Percentiles rank a stretch among this genome's conserved stretches.
These are phyloP conservation scores for Lophius americanus DNA, from an alignment of 2,797 vertebrate genomes.

Conservation along the genomic window DNA sequence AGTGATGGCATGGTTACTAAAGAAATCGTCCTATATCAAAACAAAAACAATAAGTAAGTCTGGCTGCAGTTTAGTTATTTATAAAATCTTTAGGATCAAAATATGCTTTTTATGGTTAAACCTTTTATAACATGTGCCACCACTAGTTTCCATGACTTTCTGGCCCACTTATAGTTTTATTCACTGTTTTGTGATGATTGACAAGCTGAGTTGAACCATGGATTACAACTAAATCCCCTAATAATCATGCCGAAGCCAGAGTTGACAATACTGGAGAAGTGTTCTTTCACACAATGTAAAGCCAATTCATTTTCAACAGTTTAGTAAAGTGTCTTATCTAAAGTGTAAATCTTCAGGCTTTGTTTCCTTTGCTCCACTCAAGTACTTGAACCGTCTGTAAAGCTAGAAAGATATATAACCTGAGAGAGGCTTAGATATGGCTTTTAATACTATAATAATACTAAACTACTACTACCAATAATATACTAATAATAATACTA, in stretches of 20 bases:
- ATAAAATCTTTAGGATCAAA: background rate
- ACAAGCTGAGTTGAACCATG: constrained; percentile 49
- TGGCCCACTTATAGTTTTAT: constrained; percentile 18
- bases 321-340: constrained; percentile 68
- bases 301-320: constrained; percentile 45
- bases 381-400: background rate
- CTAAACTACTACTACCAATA: too few species aligned
- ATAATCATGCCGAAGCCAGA: constrained; percentile 44
- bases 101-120: constrained; percentile 1
- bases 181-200: constrained; percentile 50
- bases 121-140: constrained; percentile 33
- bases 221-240: constrained; percentile 69
- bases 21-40: constrained; percentile 8
- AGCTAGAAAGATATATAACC: background rate
- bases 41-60: constrained; percentile 10
- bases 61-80: background rate
- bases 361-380: constrained; percentile 11
- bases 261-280: constrained; percentile 39
- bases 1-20: constrained; percentile 37
- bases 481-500: too few species aligned
- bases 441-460: background rate
- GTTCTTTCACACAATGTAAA: constrained; percentile 33
- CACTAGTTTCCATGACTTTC: constrained; percentile 11
- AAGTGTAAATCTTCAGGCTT: constrained; percentile 30
- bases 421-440: background rate